A percentile compares a stretch with the other conserved stretches of the same genome.
Conservation (phyloP, 2,888 invertebrate genomes). For the Cephus pulcher region DNA sequence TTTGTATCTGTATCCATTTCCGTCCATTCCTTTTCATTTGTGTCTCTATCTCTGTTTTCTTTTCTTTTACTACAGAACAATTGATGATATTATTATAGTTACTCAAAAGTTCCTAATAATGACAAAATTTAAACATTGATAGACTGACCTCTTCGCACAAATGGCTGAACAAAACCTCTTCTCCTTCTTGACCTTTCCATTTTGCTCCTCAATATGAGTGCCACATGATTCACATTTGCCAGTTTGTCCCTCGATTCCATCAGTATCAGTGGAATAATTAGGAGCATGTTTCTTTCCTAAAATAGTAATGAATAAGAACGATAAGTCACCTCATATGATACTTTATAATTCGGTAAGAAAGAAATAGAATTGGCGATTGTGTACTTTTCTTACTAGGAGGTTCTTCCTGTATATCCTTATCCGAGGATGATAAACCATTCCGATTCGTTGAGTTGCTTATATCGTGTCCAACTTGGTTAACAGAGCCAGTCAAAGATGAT, state of each 20-base stretch:
- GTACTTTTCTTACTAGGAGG: conserved; percentile 77
- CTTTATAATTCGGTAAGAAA: neutral
- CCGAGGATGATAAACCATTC: conserved; percentile 59
- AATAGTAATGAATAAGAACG: conserved; percentile 16
- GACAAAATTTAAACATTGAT: neutral
- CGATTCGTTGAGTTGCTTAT: conserved; percentile 47
- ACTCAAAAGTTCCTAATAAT: neutral
- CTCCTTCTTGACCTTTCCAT: conserved; percentile 75
- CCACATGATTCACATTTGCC: conserved; percentile 83
- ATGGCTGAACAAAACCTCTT: conserved; percentile 81
- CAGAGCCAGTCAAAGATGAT: conserved; percentile 67
- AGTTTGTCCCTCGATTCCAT: conserved; percentile 65
- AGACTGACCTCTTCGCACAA: conserved; percentile 75
- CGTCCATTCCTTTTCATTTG: conserved; percentile 58
- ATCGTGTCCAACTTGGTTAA: conserved; percentile 51
- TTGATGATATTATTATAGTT: conserved; percentile 4
- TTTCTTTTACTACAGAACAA: conserved; percentile 53
- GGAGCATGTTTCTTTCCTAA: conserved; percentile 66
- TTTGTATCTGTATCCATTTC: conserved; percentile 60
- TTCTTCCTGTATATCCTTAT: conserved; percentile 75
- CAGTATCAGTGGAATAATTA: conserved; percentile 53
- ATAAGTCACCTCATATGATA: neutral
- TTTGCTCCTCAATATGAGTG: conserved; percentile 67
- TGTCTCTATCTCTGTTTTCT: conserved; percentile 51
- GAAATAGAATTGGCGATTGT: conserved; percentile 6